Conservation (phyloP, 2,113 vertebrate genomes). For the Pachycephala philippinensis region DNA sequence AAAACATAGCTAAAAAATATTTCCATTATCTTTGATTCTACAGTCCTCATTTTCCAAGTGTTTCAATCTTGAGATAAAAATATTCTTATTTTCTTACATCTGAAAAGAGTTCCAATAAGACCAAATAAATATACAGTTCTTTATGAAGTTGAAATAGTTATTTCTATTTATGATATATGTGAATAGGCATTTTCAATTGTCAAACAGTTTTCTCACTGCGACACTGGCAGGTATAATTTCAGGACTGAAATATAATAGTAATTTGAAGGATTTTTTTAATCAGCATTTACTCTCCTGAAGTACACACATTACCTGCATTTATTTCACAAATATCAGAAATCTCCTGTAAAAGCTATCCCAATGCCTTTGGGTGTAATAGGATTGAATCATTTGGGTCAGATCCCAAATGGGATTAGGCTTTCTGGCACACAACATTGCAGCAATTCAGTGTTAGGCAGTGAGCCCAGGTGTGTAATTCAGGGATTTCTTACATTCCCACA, state of each 20-base stretch:
- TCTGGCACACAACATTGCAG: background rate
- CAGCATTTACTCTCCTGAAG: background rate
- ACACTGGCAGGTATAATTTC: background rate
- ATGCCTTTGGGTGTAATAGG: background rate
- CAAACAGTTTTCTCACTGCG: background rate
- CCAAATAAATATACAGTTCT: background rate
- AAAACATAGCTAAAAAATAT: background rate
- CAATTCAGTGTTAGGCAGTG: background rate
- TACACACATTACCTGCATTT: background rate
- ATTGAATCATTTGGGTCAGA: slow-evolving; percentile 16
- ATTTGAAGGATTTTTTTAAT: background rate
- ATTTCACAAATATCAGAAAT: background rate
- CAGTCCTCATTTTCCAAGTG: background rate
- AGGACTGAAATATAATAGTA: background rate
- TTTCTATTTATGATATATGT: background rate
- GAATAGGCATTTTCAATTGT: background rate
- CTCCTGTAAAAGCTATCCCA: background rate
- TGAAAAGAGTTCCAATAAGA: background rate
- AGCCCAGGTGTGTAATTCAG: slow-evolving; percentile 19
- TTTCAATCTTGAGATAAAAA: background rate
- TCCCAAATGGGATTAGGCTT: slow-evolving; percentile 20
- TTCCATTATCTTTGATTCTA: background rate
- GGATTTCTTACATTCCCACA: background rate
- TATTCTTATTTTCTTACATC: background rate
- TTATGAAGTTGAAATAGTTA: background rate